Evolutionary conservation across 2,888 invertebrate genomes (phyloP).

Genomic region (Ectemnius continuus): DNA sequence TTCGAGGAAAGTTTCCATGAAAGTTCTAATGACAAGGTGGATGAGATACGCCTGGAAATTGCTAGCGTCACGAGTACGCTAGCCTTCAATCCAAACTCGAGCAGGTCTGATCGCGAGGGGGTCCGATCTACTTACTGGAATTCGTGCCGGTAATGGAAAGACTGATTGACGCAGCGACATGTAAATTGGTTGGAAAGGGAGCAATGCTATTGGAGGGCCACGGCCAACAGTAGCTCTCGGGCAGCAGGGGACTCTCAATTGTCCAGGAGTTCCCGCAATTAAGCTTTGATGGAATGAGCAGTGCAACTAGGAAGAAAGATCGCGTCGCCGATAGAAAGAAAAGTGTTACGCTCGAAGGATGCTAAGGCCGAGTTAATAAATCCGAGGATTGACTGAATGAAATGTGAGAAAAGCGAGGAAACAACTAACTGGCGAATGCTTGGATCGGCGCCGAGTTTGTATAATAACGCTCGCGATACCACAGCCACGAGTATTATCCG

Average conservation of each 20-base stretch:
- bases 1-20: slow-evolving; percentile 50
- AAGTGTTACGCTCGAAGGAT: slow-evolving; percentile 34
- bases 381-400: slow-evolving; percentile 42
- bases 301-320: background rate
- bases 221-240: no score
- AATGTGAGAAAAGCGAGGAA: slow-evolving; percentile 41
- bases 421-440: slow-evolving; percentile 32
- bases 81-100: no score
- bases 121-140: background rate
- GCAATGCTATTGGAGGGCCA: no score
- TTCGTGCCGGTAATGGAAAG: no score
- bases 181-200: no score
- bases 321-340: background rate
- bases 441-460: slow-evolving; percentile 1
- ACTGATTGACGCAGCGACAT: no score
- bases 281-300: no score
- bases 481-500: slow-evolving; percentile 42
- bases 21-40: slow-evolving; percentile 32
- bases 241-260: no score
- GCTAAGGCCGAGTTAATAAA: slow-evolving; percentile 23
- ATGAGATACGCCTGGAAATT: slow-evolving; percentile 8
- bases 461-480: slow-evolving; percentile 29
- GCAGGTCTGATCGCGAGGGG: no score
- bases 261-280: no score
- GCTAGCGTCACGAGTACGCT: no score